Evolutionary conservation across 2,888 invertebrate species (phyloP).

Genomic region (Brachyopa scutellaris): DNA sequence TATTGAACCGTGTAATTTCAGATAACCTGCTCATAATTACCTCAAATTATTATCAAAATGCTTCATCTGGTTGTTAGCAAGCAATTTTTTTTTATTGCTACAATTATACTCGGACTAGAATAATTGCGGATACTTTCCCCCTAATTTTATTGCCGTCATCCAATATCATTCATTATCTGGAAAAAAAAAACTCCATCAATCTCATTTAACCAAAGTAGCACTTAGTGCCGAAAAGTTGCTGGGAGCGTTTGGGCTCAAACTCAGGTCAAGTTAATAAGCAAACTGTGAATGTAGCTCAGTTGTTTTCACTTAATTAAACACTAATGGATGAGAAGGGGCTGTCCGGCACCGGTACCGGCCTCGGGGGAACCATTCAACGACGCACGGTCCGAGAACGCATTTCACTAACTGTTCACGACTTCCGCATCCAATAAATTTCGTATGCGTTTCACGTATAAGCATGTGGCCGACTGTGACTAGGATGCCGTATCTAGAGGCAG

Average conservation of each 20-base stretch:
- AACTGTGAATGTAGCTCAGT: slow-evolving; percentile 39
- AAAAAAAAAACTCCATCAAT: slow-evolving; percentile 41
- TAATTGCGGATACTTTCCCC: slow-evolving; percentile 34
- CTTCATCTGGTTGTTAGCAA: no score
- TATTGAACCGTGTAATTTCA: no score
- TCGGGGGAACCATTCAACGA: not conserved
- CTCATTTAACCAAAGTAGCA: slow-evolving; percentile 14
- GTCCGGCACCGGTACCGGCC: not conserved
- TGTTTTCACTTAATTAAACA: slow-evolving; percentile 67
- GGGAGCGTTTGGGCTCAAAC: not conserved
- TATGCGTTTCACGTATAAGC: slow-evolving; percentile 62
- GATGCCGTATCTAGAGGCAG: slow-evolving; percentile 5
- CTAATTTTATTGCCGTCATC: slow-evolving; percentile 19
- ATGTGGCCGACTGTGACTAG: slow-evolving; percentile 56
- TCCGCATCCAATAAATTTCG: slow-evolving; percentile 71
- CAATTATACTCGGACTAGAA: not conserved
- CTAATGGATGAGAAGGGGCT: slow-evolving; percentile 43
- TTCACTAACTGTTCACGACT: slow-evolving; percentile 70
- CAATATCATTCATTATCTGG: slow-evolving; percentile 38
- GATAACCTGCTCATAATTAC: no score
- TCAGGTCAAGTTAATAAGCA: not conserved
- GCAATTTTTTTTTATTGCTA: slow-evolving; percentile 8
- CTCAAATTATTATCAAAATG: no score
- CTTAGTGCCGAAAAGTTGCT: slow-evolving; percentile 4
- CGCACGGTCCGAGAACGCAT: slow-evolving; percentile 38